A percentile compares a stretch with the other conserved stretches of the same genome.
Evolutionary conservation across 2,797 vertebrate genomes (phyloP).

Genomic region (Danio jaintianensis): DNA sequence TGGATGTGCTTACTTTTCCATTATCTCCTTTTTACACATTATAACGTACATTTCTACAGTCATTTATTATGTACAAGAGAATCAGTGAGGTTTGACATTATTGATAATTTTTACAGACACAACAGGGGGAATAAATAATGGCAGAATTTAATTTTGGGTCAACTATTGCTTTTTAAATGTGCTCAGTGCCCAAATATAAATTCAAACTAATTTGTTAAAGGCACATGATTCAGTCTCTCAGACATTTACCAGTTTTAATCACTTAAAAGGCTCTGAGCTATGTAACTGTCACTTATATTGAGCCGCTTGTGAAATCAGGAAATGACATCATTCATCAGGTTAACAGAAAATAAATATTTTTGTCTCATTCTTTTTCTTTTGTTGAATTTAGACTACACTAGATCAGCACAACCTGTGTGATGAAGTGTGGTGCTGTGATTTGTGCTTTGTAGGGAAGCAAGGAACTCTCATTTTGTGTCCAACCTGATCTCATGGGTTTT

Average conservation of each 20-base stretch:
- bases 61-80: not conserved
- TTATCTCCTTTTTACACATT: not conserved
- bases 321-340: conserved; percentile 62
- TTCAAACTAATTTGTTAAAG: conserved; percentile 7
- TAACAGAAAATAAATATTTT: conserved; percentile 66
- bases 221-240: conserved; percentile 4
- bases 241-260: conserved; percentile 61
- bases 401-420: no score
- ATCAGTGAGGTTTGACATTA: not conserved
- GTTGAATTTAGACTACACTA: no score
- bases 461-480: no score
- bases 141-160: not conserved
- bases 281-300: conserved; percentile 60
- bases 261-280: conserved; percentile 54
- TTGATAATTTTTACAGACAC: no score
- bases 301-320: conserved; percentile 47
- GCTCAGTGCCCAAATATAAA: not conserved
- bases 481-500: no score
- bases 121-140: not conserved
- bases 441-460: no score
- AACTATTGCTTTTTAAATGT: not conserved
- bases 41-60: not conserved
- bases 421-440: no score
- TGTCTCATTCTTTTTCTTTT: not conserved
- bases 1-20: not conserved